Evolutionary conservation across 2,113 vertebrate genomes (phyloP), one percentile per base, ranked within the genome.

Genomic region (Poeciliopsis occidentalis): DNA sequence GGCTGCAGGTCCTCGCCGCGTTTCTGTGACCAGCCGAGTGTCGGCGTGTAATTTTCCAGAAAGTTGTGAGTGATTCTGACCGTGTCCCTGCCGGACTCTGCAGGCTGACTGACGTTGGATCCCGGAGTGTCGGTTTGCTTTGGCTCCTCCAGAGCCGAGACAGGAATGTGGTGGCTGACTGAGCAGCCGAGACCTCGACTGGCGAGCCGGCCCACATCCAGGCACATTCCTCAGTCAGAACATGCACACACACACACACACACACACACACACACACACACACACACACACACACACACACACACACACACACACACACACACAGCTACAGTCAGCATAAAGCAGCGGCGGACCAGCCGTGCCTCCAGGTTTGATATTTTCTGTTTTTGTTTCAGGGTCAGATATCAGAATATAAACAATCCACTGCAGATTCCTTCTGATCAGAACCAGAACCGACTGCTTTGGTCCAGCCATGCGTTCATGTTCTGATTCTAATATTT

Each of bases 161-260:
- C 29, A 78, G 85, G 88, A 87, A 89, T 84, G 81, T 32, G 64
- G 73, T 31, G 79, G 75, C 60, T 62, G 17, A 19, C 68, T 60
- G 54, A 51, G 44, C 22, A 26, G 60, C 44, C 17, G 15, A 68
- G 69, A 24, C 70, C 62, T 66, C 27, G 70, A 70, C 70, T 73
- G 24, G 64, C 1, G 54, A 29, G 0, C 64, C 27, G 0, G 60
- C 64, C 66, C 66, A 8, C 17, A 60, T 32, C 34, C 13, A 61
- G 41, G n/a, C 10, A 1, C 57, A 76, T 68, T 62, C 65, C 39
- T 68, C 24, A 24, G 19, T 19, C 51, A 0, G 57, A 17, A 11
- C 51, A n/a, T 27, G n/a, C 72, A 60, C 73, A 17, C 44, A 11
- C 64, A 54, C 39, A 6, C 54, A 26, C 27, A 29, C 32, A 27